phyloP scores from a whole-genome alignment of 2,888 invertebrate species.

The Electrophaes corylata region DNA sequence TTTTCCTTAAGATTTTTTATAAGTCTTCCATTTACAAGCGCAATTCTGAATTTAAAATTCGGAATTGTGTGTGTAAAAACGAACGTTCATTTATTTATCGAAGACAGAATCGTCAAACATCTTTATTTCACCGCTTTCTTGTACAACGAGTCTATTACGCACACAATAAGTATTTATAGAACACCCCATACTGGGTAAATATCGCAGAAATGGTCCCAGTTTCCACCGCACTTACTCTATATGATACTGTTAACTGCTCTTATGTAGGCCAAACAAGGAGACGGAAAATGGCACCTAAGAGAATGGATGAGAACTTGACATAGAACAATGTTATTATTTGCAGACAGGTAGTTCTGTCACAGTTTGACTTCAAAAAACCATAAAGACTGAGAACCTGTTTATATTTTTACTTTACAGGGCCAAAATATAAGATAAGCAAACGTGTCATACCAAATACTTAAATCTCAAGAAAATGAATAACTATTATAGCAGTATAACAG shows the following conservation, averaged over 20 bases:
- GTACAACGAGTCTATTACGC: conserved; percentile 37
- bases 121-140: conserved; percentile 1
- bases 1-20: too few species aligned
- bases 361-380: too few species aligned
- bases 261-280: conserved; percentile 56
- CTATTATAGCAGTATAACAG: too few species aligned
- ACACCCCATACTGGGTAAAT: conserved; percentile 41
- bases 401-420: neutral
- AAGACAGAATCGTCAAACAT: neutral
- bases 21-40: too few species aligned
- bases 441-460: too few species aligned
- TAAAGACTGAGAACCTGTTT: conserved; percentile 2
- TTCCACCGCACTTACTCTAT: conserved; percentile 41
- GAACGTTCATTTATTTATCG: too few species aligned
- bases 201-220: conserved; percentile 48
- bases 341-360: too few species aligned
- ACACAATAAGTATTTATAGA: conserved; percentile 43
- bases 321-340: neutral
- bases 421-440: conserved; percentile 1
- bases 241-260: conserved; percentile 52
- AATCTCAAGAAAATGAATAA: too few species aligned
- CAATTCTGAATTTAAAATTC: too few species aligned
- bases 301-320: conserved; percentile 37
- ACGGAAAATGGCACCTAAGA: conserved; percentile 46
- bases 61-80: too few species aligned